Percentiles rank a stretch among this genome's conserved stretches.
Conservation (phyloP, 1,140 invertebrate genomes). For the Drosophila insularis region DNA sequence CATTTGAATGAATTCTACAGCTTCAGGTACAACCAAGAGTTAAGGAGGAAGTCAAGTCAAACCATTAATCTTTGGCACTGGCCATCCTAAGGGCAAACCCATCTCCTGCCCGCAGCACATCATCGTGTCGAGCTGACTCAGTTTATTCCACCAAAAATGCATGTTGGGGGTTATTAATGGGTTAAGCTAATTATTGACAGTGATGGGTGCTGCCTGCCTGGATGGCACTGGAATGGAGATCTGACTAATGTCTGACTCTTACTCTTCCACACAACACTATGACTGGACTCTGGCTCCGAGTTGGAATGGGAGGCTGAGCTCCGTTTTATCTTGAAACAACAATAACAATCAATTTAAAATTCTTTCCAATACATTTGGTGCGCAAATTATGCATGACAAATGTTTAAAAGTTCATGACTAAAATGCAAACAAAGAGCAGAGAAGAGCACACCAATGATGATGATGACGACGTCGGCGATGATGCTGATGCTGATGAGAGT, state of each 20-base stretch:
- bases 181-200: slow-evolving; percentile 80
- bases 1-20: neutral
- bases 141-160: slow-evolving; percentile 24
- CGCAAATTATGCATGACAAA: slow-evolving; percentile 81
- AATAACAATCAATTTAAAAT: slow-evolving; percentile 80
- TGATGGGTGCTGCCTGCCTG: slow-evolving; percentile 23
- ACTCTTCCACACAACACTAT: slow-evolving; percentile 2
- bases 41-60: slow-evolving; percentile 4
- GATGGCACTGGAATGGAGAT: neutral
- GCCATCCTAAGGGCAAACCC: slow-evolving; percentile 3
- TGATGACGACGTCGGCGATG: neutral
- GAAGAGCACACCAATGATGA: neutral
- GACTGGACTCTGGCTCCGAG: slow-evolving; percentile 9
- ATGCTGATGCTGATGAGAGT: neutral
- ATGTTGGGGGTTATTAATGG: slow-evolving; percentile 65
- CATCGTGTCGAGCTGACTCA: slow-evolving; percentile 53
- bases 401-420: slow-evolving; percentile 80
- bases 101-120: neutral
- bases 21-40: slow-evolving; percentile 38
- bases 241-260: slow-evolving; percentile 50
- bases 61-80: slow-evolving; percentile 45
- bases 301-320: neutral
- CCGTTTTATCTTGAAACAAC: slow-evolving; percentile 18
- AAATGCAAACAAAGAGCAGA: slow-evolving; percentile 68
- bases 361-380: slow-evolving; percentile 79